A percentile compares a stretch with the other conserved stretches of the same genome.
Evolutionary conservation across 2,797 vertebrate species (phyloP).

Genomic region (Psittacula derbiana): DNA sequence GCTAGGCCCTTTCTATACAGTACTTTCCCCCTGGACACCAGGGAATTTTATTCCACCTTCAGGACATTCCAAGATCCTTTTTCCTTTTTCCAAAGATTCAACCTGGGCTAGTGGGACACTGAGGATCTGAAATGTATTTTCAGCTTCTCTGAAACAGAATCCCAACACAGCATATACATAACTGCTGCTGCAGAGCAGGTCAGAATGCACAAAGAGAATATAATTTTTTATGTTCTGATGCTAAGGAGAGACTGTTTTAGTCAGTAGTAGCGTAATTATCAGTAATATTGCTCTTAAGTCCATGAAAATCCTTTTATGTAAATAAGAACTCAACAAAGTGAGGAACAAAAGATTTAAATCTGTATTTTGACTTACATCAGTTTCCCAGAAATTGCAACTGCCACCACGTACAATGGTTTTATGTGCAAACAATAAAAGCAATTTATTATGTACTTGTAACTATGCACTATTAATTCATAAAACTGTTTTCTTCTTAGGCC

Average conservation of each 20-base stretch:
- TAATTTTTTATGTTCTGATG: background rate
- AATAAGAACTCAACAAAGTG: background rate
- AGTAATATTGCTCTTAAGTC: background rate
- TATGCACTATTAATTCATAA: background rate
- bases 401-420: background rate
- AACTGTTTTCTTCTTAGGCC: background rate
- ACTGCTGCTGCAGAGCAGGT: background rate
- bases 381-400: background rate
- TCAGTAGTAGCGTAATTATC: background rate
- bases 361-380: background rate
- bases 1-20: background rate
- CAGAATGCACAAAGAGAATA: background rate
- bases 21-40: background rate
- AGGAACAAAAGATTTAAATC: background rate
- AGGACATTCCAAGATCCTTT: background rate
- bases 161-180: background rate
- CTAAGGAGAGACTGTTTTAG: background rate
- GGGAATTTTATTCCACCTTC: background rate
- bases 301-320: background rate
- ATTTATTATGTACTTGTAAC: background rate
- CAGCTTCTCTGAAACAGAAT: background rate
- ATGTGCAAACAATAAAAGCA: background rate
- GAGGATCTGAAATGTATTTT: background rate
- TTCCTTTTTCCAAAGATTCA: background rate
- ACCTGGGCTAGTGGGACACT: background rate